Evolutionary conservation across 2,888 invertebrate species (phyloP), one percentile per base, ranked within the genome.

Genomic region (Dynastes hyllus): DNA sequence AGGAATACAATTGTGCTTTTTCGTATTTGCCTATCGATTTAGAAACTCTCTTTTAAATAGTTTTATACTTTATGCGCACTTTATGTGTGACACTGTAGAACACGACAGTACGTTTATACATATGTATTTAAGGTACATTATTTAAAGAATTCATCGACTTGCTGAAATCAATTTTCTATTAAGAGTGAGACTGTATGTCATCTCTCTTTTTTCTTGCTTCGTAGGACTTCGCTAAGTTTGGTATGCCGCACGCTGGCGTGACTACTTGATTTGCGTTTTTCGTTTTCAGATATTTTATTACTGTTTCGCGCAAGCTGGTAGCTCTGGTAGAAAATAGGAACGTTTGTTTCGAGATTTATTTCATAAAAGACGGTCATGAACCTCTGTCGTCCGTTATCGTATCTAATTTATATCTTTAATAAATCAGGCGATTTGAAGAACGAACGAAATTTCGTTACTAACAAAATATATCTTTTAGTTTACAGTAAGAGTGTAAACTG

Each of bases 261-360:
- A 58, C 55, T 67, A 67, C 66, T 71, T 40, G 32, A 71, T 71
- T 58, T 71, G 71, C 71, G 71, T 71, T 71, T 58, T 16, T 37
- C 37, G 71, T 71, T 71, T 37, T 32, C 55, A 55, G 40, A 71
- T 71, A 71, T 58, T 58, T 71, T 71, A 71, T 71, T 71, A 71
- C 71, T 5, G 71, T 71, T 71, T 71, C 71, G 71, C 58, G 71
- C 71, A 55, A 32, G 55, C 37, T 37, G 37, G 22, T 27, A 3
- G 55, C 55, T 22, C 55, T 16, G 22, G 55, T 22, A 16, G 55
- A 22, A 58, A 58, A 16, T 58, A 58, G 16, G 22, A 58, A 58
- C 27, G 61, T 61, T 75, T 63, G 58, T 50, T 61, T 75, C 50
- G 13, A 75, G 50, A 75, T 75, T 75, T 75, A 75, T 75, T 75